These are phyloP conservation scores for Columbina picui DNA, from an alignment of 2,113 vertebrate species.

Conservation along the genomic window DNA sequence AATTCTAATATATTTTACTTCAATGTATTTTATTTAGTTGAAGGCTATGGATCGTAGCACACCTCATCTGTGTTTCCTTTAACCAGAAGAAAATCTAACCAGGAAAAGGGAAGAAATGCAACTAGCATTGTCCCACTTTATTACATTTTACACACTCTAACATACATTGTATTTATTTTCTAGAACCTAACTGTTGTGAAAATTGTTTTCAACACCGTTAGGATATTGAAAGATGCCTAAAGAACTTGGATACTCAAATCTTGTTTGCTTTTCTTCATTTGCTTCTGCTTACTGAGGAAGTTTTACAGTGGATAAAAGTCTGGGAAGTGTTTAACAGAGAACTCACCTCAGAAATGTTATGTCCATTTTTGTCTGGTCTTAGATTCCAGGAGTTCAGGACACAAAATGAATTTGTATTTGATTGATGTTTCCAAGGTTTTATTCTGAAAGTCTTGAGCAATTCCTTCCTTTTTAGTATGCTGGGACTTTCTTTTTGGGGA, in stretches of 20 bases:
- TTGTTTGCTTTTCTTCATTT: constrained; percentile 15
- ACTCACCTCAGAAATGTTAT: constrained; percentile 25
- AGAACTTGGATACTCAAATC: not conserved
- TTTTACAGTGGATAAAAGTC: constrained; percentile 7
- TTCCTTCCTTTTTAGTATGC: not conserved
- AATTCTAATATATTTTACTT: not conserved
- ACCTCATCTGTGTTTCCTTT: not conserved
- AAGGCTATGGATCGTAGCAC: not conserved
- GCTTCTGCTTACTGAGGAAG: constrained; percentile 6
- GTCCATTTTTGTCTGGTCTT: not conserved
- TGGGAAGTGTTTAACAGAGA: constrained; percentile 23
- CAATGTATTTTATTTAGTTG: not conserved
- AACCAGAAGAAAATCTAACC: not conserved
- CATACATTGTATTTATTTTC: not conserved
- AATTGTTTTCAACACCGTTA: constrained; percentile 6
- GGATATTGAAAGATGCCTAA: not conserved
- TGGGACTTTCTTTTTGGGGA: not conserved
- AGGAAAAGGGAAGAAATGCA: not conserved
- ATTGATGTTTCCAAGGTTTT: not conserved
- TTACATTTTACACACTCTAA: not conserved
- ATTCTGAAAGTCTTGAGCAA: not conserved
- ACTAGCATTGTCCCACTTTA: not conserved
- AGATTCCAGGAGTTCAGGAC: constrained; percentile 1
- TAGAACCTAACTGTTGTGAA: not conserved
- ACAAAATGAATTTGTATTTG: constrained; percentile 11